Evolutionary conservation across 2,797 vertebrate species (phyloP), one percentile per base, ranked within the genome.

Genomic region (Sardinella longiceps): DNA sequence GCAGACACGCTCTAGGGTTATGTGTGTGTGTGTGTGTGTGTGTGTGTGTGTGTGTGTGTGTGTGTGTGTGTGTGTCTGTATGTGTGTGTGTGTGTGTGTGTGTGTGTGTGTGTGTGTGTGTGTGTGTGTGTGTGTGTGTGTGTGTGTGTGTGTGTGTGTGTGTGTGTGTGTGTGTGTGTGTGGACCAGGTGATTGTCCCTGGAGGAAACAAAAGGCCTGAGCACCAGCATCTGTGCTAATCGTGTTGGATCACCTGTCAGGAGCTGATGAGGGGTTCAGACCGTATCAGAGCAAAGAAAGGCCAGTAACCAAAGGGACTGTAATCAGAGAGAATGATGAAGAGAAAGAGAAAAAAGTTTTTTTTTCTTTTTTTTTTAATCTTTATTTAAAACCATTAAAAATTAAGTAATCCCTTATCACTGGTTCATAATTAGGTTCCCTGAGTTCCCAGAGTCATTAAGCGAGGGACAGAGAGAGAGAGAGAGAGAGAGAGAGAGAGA

Each of bases 201-300:
- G n/a, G 10, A 10, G 56, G 56, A 60, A 1, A 60, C 56, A 60
- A 60, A 60, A n/a, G 56, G 1, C 20, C 56, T 25, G 56, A 25
- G n/a, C 56, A 60, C 56, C 25, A 60, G 56, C 7, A 11, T 60
- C 23, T 60, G n/a, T 9, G 56, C 23, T 60, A 60, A 60, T 60
- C 56, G n/a, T 60, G 56, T 60, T 60, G 25, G 7, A 60, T 60
- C 56, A 60, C 56, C 56, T 60, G 56, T 60, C 56, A 60, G 56
- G 56, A 11, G n/a, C 56, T 28, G n/a, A 25, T 25, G 56, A 60
- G n/a, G 56, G 56, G 5, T 53, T 60, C 56, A 6, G 53, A n/a
- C 56, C 6, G n/a, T 20, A 56, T 56, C n/a, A n/a, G 53, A 56
- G 23, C 23, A 20, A 53, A 58, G 11, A 60, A 9, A 25, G 51